phyloP scores from a whole-genome alignment of 37 sponge, comb jelly and placozoan species.

The Petrosia ficiformis region DNA sequence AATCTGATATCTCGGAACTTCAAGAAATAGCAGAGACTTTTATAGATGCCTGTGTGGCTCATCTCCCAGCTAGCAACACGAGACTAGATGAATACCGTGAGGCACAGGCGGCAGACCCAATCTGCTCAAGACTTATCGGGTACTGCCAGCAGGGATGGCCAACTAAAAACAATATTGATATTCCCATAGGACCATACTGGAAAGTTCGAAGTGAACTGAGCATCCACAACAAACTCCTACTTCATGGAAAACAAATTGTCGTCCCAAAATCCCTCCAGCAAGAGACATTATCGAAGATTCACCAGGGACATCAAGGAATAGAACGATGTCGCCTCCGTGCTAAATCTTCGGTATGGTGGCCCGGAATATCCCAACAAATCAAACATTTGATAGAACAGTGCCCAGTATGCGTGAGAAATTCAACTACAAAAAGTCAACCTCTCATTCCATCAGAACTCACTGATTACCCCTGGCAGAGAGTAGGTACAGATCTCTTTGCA shows the following conservation, averaged over 20 bases:
- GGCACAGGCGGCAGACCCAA: constrained; percentile 1
- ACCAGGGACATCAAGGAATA: constrained; percentile 20
- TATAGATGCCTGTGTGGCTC: background rate
- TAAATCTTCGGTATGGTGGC: constrained; percentile 14
- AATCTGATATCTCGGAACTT: background rate
- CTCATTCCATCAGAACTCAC: constrained; percentile 7
- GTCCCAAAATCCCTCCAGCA: background rate
- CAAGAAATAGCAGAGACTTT: background rate
- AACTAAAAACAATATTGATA: background rate
- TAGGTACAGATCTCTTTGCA: constrained; percentile 3
- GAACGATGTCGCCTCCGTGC: constrained; percentile 1
- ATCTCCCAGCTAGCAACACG: background rate
- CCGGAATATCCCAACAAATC: constrained; percentile 6
- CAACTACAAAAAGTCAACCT: background rate
- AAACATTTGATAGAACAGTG: background rate
- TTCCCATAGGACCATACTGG: constrained; percentile 14
- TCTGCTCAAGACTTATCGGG: background rate
- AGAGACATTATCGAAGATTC: constrained; percentile 5
- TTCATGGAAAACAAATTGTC: constrained; percentile 8
- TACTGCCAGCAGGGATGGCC: constrained; percentile 23
- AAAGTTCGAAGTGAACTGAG: background rate
- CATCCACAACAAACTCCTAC: background rate
- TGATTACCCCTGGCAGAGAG: constrained; percentile 27
- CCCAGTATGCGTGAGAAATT: background rate
- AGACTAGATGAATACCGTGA: background rate